These are phyloP conservation scores for Parnassius orleans DNA, from an alignment of 2,888 invertebrate species.

Conservation along the genomic window DNA sequence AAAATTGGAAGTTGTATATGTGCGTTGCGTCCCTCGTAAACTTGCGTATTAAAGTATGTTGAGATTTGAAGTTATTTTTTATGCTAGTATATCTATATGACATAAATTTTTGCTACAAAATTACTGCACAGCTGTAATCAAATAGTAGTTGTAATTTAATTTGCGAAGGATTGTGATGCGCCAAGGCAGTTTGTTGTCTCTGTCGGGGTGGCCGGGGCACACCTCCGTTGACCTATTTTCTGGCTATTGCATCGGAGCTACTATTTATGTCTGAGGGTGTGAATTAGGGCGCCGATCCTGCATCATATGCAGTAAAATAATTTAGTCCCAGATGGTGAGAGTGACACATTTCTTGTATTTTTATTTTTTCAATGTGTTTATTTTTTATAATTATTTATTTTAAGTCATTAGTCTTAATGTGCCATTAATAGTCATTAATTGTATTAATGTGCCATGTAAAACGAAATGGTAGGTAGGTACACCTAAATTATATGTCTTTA, in stretches of 20 bases:
- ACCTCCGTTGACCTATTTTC: conserved; percentile 80
- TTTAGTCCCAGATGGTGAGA: not conserved
- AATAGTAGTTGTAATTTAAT: conserved; percentile 46
- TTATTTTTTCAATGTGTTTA: too few species aligned
- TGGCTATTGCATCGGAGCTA: conserved; percentile 76
- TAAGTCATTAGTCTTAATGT: too few species aligned
- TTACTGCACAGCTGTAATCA: conserved; percentile 35
- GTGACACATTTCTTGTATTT: too few species aligned
- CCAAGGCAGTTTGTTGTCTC: conserved; percentile 57
- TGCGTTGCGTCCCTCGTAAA: conserved; percentile 47
- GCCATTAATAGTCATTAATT: too few species aligned
- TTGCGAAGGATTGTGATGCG: conserved; percentile 55
- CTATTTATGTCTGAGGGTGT: conserved; percentile 73
- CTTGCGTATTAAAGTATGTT: not conserved
- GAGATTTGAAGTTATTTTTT: not conserved
- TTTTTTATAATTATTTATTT: too few species aligned
- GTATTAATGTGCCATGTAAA: too few species aligned
- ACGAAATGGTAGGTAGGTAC: too few species aligned
- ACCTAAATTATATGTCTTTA: too few species aligned
- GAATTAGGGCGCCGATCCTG: conserved; percentile 67
- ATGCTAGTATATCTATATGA: not conserved
- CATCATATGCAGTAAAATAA: conserved; percentile 50
- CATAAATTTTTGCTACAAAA: conserved; percentile 28
- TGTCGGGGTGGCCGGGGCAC: conserved; percentile 71
- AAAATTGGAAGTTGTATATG: conserved; percentile 48